These are phyloP conservation scores for Ailuropoda melanoleuca DNA, from an alignment of 2,113 vertebrate genomes.

Conservation along the genomic window DNA sequence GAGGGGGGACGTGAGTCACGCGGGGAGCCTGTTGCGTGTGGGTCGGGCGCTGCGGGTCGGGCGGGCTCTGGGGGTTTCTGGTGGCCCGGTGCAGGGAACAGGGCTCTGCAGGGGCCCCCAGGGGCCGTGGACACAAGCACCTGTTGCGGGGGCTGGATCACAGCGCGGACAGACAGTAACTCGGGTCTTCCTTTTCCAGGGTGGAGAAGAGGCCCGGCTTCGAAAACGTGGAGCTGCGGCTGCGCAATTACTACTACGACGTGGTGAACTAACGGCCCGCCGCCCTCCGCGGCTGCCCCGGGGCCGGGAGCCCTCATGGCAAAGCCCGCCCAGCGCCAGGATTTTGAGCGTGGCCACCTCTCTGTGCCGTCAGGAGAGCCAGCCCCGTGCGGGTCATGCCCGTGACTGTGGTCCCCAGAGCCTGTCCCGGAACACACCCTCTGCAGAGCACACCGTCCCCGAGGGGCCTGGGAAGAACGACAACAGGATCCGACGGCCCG, in stretches of 20 bases:
- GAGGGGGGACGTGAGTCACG: too few relatives aligned
- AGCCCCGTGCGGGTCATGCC: not conserved
- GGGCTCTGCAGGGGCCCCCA: too few relatives aligned
- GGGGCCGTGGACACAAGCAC: accelerated
- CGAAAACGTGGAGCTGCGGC: constrained; percentile 87
- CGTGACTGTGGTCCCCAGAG: not conserved
- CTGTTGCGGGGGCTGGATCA: not conserved
- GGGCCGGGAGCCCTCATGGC: not conserved
- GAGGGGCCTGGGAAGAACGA: accelerated
- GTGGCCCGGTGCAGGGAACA: accelerated
- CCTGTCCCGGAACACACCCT: not conserved
- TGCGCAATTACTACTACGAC: constrained; percentile 96
- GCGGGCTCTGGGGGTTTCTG: too few relatives aligned
- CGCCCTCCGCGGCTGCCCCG: not conserved
- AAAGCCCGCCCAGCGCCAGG: not conserved
- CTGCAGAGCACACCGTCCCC: not conserved
- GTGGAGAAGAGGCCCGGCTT: constrained; percentile 90
- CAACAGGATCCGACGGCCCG: accelerated
- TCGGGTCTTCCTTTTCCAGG: constrained; percentile 79
- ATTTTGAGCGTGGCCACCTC: not conserved
- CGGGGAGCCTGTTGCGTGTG: accelerated
- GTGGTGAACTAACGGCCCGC: constrained; percentile 87
- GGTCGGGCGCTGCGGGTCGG: not conserved
- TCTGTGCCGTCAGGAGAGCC: not conserved
- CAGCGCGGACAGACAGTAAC: not conserved